Base-by-base conservation (phyloP, 2,888 invertebrate species). In the Opisthograptis luteolata region DNA sequence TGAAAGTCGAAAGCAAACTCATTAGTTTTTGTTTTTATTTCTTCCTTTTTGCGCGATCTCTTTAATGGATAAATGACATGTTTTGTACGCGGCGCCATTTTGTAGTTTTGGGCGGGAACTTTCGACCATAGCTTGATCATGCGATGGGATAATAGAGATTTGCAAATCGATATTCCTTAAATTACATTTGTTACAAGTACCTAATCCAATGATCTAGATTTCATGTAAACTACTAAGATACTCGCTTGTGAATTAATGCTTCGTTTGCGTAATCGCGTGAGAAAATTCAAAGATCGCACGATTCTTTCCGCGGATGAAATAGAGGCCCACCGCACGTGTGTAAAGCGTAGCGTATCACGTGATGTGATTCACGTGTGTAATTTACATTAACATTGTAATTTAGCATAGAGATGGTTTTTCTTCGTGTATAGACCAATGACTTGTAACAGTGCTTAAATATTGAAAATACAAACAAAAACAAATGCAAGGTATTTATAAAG, bases 1-100 rank as follows among this genome's bases (percentile, higher is more conserved):
- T 72, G 87, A 87, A 87, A 87, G 85, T 84, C 66, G 84, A 86
- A 81, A 86, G 86, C 69, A 68, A 54, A 66, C 59, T 62, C 60
- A 70, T 68, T 70, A 68, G 54, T 62, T 63, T 73, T 68, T 74
- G 68, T 63, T 63, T 65, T 53, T 53, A 60, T 56, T 68, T 66
- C 57, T 58, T 68, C 61, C 60, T 69, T 67, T 67, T 68, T 66
- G 30, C 40, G 12, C 24, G 39, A 48, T 24, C 31, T 48, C 31
- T 19, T 35, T 9, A 10, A 34, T 35, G 42, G 47, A 51, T 50
- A 37, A 46, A 41, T 50, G 19, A 50, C 17, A 27, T 44, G 3
- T 17, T 3, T 41, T n/a, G n/a, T 20, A 50, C 2, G 43, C 28
- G 20, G 14, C 19, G 6, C 27, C 12, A 27, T 27, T 20, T 35